These are phyloP conservation scores for Myotis daubentonii DNA, from an alignment of 2,797 vertebrate genomes.

Conservation along the genomic window DNA sequence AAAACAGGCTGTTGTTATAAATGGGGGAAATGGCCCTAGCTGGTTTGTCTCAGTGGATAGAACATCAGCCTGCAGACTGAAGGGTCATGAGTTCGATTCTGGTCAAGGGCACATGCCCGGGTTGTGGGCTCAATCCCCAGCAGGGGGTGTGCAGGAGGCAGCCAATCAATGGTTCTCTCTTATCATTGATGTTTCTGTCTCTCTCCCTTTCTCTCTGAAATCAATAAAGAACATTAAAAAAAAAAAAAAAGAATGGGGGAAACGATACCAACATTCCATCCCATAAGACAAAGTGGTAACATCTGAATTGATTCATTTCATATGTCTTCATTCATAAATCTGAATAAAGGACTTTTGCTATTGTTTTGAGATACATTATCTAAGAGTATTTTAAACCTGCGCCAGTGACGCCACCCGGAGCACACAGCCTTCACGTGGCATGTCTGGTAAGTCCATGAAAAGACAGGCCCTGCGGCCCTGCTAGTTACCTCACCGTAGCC, in stretches of 20 bases:
- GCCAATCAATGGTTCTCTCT: no score
- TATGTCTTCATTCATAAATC: neutral
- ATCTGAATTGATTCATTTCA: neutral
- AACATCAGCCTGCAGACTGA: no score
- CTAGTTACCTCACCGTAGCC: slow-evolving; percentile 97
- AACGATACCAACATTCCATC: neutral
- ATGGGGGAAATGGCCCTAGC: no score
- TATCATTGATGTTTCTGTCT: no score
- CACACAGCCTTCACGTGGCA: neutral
- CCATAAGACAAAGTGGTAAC: neutral
- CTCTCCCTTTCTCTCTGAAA: no score
- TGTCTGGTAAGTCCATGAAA: neutral
- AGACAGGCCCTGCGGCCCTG: slow-evolving; percentile 54
- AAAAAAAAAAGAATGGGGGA: no score
- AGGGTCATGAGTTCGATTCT: no score
- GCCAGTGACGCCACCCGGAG: neutral
- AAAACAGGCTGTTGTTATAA: neutral
- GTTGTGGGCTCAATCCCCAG: no score
- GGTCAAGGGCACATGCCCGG: no score
- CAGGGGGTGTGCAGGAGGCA: no score
- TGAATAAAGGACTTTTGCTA: neutral
- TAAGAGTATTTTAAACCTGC: neutral
- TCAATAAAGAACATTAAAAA: no score
- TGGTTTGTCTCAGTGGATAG: no score
- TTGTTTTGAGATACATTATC: neutral